Evolutionary conservation across 1,140 invertebrate genomes (phyloP), one percentile per base, ranked within the genome.

Genomic region (Macrocentrus cingulum): DNA sequence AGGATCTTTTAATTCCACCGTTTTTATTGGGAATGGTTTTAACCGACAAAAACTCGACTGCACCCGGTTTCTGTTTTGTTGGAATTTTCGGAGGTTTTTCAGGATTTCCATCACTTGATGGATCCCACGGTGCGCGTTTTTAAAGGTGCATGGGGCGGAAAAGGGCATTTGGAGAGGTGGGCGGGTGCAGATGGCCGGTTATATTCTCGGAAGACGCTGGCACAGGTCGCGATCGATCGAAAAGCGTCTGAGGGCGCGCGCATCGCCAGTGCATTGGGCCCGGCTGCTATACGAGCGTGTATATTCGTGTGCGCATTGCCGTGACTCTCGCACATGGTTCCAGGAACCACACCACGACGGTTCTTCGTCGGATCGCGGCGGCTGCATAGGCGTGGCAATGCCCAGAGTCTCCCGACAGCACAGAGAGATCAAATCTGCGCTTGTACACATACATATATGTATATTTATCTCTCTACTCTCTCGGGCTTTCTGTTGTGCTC

Each of bases 341-440:
- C 53, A 56, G 53, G 53, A 56, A 56, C 53, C 18, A 34, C 42
- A 15, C 29, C 42, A 36, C 53, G 53, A 45, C 44, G 37, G 39
- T 41, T 54, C 52, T 54, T 54, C 39, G 52, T 44, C 42, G 52
- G 53, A 56, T 56, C 34, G 53, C 48, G 53, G 53, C 53, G 53
- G 53, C 53, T 56, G 53, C 53, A 56, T 56, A 56, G 53, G 53
- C 53, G 53, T 56, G 53, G 53, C 42, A 32, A 49, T 49, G 13
- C 46, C 25, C 11, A 16, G 19, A 25, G 22, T 25, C 22, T 23
- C 6, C 45, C 22, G 11, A 18, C 39, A 18, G 29, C 22, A n/a
- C n/a, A 41, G 29, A 34, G 25, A 56, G 42, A 55, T 55, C 41
- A 39, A 55, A 55, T 55, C 53, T 56, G 13, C 42, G 22, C 7